phyloP scores from a whole-genome alignment of 2,113 vertebrate genomes.

The Tylochromis polylepis region DNA sequence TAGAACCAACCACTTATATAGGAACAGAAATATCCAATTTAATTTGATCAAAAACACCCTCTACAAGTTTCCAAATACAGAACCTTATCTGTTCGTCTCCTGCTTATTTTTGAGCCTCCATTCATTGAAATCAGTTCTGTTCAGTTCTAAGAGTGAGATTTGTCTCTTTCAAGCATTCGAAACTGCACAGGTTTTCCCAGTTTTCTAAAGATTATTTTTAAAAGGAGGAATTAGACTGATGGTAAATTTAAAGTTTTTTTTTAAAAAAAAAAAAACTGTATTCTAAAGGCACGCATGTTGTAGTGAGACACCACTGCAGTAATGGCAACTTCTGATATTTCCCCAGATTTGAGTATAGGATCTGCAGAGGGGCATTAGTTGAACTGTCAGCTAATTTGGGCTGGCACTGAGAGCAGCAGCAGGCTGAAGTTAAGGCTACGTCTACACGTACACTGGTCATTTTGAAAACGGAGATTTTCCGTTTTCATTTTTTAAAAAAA shows the following conservation, averaged over 20 bases:
- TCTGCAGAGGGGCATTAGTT: neutral
- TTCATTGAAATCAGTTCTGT: neutral
- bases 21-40: neutral
- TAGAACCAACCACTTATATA: neutral
- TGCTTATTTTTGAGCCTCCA: rapidly evolving
- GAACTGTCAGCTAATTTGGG: neutral
- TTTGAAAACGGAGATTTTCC: too few relatives aligned
- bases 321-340: neutral
- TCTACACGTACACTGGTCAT: too few relatives aligned
- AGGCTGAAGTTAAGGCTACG: neutral
- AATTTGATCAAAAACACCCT: neutral
- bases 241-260: neutral
- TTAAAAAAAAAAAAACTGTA: too few relatives aligned
- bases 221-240: neutral
- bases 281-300: neutral
- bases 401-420: neutral
- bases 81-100: rapidly evolving
- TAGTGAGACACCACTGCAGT: neutral
- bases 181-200: neutral
- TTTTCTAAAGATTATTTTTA: neutral
- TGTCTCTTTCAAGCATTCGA: neutral
- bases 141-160: neutral
- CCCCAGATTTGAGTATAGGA: rapidly evolving
- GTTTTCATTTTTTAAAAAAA: too few relatives aligned
- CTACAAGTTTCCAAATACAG: neutral